Percentiles rank a stretch among this genome's conserved stretches.
These are phyloP conservation scores for Brachyalestes nurse DNA, from an alignment of 2,797 vertebrate species.

Conservation along the genomic window DNA sequence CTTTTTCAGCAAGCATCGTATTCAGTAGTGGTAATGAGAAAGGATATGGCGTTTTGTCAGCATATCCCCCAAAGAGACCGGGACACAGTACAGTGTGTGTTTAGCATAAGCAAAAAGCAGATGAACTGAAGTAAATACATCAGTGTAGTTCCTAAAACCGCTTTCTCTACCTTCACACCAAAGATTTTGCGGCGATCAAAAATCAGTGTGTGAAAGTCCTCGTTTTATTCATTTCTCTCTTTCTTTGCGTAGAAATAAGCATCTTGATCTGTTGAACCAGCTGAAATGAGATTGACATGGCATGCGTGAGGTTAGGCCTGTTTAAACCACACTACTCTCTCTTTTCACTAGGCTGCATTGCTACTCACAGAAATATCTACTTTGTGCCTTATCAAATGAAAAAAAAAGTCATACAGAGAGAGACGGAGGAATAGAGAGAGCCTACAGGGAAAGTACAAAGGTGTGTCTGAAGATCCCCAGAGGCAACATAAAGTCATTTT, in stretches of 20 bases:
- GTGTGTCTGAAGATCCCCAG: conserved; percentile 79
- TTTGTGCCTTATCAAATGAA: conserved; percentile 78
- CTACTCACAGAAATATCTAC: conserved; percentile 74
- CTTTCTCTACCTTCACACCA: conserved; percentile 17
- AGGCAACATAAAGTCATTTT: conserved; percentile 87
- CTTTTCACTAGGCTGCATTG: conserved; percentile 65
- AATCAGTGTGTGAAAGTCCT: conserved; percentile 36
- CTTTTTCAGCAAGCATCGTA: conserved; percentile 37
- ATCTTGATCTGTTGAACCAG: conserved; percentile 73
- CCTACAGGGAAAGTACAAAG: conserved; percentile 68
- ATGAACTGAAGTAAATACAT: conserved; percentile 32
- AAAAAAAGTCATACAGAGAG: conserved; percentile 69
- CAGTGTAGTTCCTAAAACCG: neutral
- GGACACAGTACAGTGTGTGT: neutral
- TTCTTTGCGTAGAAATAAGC: conserved; percentile 64
- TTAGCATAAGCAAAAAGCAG: conserved; percentile 10
- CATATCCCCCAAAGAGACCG: neutral
- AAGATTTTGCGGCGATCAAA: conserved; percentile 28
- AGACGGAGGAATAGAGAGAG: conserved; percentile 68
- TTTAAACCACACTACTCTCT: conserved; percentile 65
- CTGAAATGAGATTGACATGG: conserved; percentile 81
- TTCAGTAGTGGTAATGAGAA: neutral
- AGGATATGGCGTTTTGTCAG: neutral
- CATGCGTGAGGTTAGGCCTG: conserved; percentile 71
- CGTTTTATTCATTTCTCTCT: conserved; percentile 53